Evolutionary conservation across 2,888 invertebrate species (phyloP).

Genomic region (Melolontha melolontha): DNA sequence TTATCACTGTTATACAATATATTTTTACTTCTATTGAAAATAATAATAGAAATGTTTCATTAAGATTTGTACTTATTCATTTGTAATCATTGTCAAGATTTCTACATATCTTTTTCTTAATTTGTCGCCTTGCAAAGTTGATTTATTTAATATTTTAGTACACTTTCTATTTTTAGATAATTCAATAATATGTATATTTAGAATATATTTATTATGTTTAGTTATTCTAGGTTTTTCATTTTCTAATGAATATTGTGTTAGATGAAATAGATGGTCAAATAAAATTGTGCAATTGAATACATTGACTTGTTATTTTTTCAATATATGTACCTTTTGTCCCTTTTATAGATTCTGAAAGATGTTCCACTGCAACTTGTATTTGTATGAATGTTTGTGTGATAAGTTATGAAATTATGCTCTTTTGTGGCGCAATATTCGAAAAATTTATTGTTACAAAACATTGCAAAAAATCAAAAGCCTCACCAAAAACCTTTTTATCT

Average conservation of each 20-base stretch:
- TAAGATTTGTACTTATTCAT: not conserved
- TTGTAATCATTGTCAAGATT: not conserved
- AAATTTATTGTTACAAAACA: too few species aligned
- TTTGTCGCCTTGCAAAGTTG: too few species aligned
- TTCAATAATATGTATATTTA: too few species aligned
- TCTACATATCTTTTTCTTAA: too few species aligned
- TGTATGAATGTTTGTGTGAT: not conserved
- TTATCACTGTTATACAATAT: not conserved
- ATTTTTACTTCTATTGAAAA: slow-evolving; percentile 6
- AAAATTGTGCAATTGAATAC: slow-evolving; percentile 17
- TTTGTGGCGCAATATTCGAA: not conserved
- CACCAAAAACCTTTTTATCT: too few species aligned
- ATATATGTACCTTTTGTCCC: slow-evolving; percentile 25
- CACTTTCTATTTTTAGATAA: too few species aligned
- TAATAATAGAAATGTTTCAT: slow-evolving; percentile 5
- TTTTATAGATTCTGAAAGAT: not conserved
- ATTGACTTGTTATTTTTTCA: slow-evolving; percentile 35
- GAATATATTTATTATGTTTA: too few species aligned
- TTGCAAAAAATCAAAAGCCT: too few species aligned
- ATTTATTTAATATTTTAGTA: too few species aligned
- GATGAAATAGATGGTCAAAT: slow-evolving; percentile 21
- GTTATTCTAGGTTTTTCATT: too few species aligned
- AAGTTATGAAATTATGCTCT: not conserved
- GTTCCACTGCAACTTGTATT: not conserved
- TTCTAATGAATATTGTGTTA: slow-evolving; percentile 24